Evolutionary conservation across 2,113 vertebrate species (phyloP), one percentile per base, ranked within the genome.

Genomic region (Sinocyclocheilus grahami): DNA sequence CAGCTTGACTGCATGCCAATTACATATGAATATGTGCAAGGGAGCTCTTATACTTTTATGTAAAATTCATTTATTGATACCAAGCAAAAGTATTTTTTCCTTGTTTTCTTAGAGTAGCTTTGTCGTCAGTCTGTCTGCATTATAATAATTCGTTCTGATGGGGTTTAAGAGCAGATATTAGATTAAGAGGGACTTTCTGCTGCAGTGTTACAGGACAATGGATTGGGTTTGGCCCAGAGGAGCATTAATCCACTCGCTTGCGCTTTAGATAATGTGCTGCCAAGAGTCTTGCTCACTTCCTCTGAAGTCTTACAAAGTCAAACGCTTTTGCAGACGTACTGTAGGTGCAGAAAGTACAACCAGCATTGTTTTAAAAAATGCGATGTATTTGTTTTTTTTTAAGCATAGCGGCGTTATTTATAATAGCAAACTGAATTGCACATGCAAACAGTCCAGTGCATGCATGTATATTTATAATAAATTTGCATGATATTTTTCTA

Each of bases 131-230:
- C 75, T 84, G 69, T 72, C 85, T 83, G 55, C 81, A 62, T 88
- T 63, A 76, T 82, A 60, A 72, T 82, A 72, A 78, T 80, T 65
- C 53, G 76, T 87, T 86, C 77, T 48, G 30, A 51, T 71, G 72
- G 81, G 82, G 87, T 86, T 91, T 89, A 88, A 87, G 82, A 86
- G 88, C 80, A 89, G 89, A 85, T 90, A 85, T 87, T 77, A 82
- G 80, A 85, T 88, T 88, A 83, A 89, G 88, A 76, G 83, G 87
- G 88, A 90, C 89, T 90, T 91, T 85, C 86, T 89, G 71, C 78
- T 75, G 80, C 20, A n/a, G 86, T 87, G 82, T 72, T 58, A 42
- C 22, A 58, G 87, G 76, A 90, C 60, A 88, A 91, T 89, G 77
- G 80, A 87, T 67, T 88, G 86, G 83, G 87, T 27, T 27, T 27